Base-by-base conservation (phyloP, 2,888 invertebrate genomes). In the Protodeltote pygarga region DNA sequence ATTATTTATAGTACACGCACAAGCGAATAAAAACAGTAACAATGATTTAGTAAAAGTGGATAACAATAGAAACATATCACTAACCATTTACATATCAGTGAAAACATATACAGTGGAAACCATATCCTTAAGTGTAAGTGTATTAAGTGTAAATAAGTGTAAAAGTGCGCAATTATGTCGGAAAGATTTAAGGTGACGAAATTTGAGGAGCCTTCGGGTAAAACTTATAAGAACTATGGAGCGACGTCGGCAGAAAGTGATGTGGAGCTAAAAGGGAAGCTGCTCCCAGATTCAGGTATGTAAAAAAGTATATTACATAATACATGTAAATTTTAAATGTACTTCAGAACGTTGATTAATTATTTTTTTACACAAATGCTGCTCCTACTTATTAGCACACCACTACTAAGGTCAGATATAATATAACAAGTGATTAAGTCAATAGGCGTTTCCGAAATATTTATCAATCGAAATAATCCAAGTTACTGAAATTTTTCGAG, bases 121-220 rank as follows among this genome's bases (percentile, higher is more conserved):
- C 64, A 64, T 53, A 69, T 69, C 58, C n/a, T n/a, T n/a, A 57
- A 63, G 59, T 61, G 57, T 58, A 35, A 55, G 54, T 55, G 40
- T 41, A 54, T 13, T 32, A 0, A 41, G 47, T 59, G 53, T 52
- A 15, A 47, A 52, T 53, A 52, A 65, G 63, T 66, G 53, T 42
- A 11, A 46, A 44, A 61, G 63, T 69, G 50, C 45, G 73, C 73
- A 72, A 90, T 85, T 71, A 94, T 94, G 94, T 92, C 93, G 53
- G 93, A 94, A 79, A 84, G 93, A 27, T 94, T 94, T 76, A 93
- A 93, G 79, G 93, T 94, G 81, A 93, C 93, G 50, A 93, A 93
- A 75, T 92, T 91, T 20, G 93, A 93, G 63, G 93, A 93, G 65
- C 90, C 92, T 21, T 84, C 91, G 41, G 89, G 85, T 50, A 92